Evolutionary conservation across 2,113 vertebrate genomes (phyloP).

Genomic region (Pachypanchax playfairii): DNA sequence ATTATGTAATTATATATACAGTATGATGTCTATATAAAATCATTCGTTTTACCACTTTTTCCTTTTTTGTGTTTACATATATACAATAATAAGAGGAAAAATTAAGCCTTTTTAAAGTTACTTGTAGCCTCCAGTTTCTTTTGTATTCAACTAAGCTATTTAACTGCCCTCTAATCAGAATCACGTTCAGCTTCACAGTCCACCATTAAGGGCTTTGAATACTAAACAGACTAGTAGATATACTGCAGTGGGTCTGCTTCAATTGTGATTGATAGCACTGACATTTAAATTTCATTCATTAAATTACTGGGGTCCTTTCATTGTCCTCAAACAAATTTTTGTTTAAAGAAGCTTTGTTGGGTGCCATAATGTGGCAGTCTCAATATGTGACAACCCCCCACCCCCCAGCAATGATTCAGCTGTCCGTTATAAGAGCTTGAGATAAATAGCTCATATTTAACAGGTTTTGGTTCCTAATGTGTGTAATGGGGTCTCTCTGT

Average conservation of each 20-base stretch:
- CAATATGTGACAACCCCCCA: constrained; percentile 29
- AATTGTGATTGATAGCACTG: constrained; percentile 80
- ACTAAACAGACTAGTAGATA: constrained; percentile 67
- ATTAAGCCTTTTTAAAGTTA: constrained; percentile 9
- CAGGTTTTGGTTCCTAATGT: constrained; percentile 32
- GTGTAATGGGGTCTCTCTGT: constrained; percentile 29
- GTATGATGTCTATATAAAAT: not conserved
- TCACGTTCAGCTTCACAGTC: constrained; percentile 50
- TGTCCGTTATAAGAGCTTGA: constrained; percentile 39
- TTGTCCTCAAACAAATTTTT: constrained; percentile 82
- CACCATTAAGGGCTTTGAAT: constrained; percentile 63
- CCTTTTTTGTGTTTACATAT: constrained; percentile 7
- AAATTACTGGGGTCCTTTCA: constrained; percentile 77
- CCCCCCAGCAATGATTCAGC: constrained; percentile 31
- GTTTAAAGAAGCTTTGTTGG: constrained; percentile 82
- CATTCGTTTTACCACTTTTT: not conserved
- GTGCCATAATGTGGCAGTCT: constrained; percentile 55
- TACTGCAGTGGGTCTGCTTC: constrained; percentile 60
- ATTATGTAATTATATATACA: constrained; percentile 1
- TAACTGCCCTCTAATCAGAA: constrained; percentile 42
- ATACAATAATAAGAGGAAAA: not conserved
- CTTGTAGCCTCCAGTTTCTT: constrained; percentile 7
- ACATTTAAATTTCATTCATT: constrained; percentile 83
- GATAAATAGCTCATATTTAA: constrained; percentile 36
- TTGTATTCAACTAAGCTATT: constrained; percentile 37